A percentile compares a stretch with the other conserved stretches of the same genome.
Conservation (phyloP, 2,113 vertebrate genomes). For the Neofelis nebulosa region DNA sequence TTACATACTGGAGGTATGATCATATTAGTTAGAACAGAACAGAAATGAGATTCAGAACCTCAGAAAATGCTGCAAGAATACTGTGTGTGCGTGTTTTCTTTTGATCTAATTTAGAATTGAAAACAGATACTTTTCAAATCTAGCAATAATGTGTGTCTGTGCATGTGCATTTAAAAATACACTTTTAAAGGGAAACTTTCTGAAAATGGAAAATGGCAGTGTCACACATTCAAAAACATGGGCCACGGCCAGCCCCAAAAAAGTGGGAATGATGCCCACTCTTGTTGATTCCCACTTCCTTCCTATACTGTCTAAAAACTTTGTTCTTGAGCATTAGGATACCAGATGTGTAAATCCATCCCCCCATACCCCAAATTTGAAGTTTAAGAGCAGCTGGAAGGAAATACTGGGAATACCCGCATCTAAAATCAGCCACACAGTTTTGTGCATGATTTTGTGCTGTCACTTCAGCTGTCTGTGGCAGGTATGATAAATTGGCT, state of each 20-base stretch:
- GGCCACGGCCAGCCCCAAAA: background rate
- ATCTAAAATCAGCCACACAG: background rate
- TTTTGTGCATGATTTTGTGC: background rate
- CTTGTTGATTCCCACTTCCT: constrained; percentile 29
- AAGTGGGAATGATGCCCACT: background rate
- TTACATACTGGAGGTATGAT: background rate
- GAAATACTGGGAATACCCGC: background rate
- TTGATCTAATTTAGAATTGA: constrained; percentile 35
- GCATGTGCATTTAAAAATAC: constrained; percentile 1
- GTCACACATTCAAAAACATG: background rate
- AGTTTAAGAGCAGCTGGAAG: background rate
- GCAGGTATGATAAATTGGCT: constrained; percentile 23
- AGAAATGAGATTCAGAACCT: background rate
- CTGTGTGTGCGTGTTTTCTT: constrained; percentile 25
- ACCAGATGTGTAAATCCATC: background rate
- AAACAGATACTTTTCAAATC: constrained; percentile 50
- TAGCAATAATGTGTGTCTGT: constrained; percentile 51
- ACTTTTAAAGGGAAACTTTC: constrained; percentile 20
- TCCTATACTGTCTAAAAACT: constrained; percentile 14
- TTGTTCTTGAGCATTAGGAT: background rate
- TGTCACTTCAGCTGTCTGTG: background rate
- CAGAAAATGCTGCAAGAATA: background rate
- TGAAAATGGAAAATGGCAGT: constrained; percentile 20
- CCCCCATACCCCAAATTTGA: background rate
- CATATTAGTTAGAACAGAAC: background rate